A percentile compares a stretch with the other conserved stretches of the same genome.
phyloP scores from a whole-genome alignment of 1,140 invertebrate species.

The Magallana gigas region DNA sequence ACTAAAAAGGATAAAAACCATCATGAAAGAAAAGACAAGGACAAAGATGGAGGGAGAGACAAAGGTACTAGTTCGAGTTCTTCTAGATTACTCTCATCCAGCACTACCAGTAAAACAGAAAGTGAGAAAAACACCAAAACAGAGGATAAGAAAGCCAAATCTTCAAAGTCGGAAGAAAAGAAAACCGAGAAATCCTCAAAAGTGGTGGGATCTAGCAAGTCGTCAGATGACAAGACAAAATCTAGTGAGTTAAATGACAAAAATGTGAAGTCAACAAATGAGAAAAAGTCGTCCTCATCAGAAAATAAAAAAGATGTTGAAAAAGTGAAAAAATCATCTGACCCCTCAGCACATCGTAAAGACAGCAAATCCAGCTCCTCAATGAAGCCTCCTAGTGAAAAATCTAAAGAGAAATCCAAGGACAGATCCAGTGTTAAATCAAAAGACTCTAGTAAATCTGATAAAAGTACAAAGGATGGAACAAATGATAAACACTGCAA shows the following conservation, averaged over 20 bases:
- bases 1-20: conserved; percentile 58
- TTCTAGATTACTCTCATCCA: conserved; percentile 21
- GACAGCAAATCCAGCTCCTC: conserved; percentile 44
- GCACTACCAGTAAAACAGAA: conserved; percentile 17
- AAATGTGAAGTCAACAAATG: conserved; percentile 21
- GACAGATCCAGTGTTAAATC: conserved; percentile 50
- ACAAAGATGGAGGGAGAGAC: conserved; percentile 54
- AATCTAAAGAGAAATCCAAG: conserved; percentile 54
- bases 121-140: background rate
- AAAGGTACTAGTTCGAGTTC: conserved; percentile 43
- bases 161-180: background rate
- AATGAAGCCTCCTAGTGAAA: conserved; percentile 41
- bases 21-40: conserved; percentile 61
- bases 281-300: conserved; percentile 13
- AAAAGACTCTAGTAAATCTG: conserved; percentile 53
- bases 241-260: conserved; percentile 19
- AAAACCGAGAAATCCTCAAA: conserved; percentile 25
- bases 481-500: background rate
- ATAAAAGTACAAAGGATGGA: conserved; percentile 46
- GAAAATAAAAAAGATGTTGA: conserved; percentile 47
- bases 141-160: background rate
- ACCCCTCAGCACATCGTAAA: conserved; percentile 37
- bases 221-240: conserved; percentile 19
- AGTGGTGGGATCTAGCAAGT: conserved; percentile 1
- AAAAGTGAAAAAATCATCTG: conserved; percentile 36